These are phyloP conservation scores for Strix aluco DNA, from an alignment of 2,113 vertebrate genomes.

Conservation along the genomic window DNA sequence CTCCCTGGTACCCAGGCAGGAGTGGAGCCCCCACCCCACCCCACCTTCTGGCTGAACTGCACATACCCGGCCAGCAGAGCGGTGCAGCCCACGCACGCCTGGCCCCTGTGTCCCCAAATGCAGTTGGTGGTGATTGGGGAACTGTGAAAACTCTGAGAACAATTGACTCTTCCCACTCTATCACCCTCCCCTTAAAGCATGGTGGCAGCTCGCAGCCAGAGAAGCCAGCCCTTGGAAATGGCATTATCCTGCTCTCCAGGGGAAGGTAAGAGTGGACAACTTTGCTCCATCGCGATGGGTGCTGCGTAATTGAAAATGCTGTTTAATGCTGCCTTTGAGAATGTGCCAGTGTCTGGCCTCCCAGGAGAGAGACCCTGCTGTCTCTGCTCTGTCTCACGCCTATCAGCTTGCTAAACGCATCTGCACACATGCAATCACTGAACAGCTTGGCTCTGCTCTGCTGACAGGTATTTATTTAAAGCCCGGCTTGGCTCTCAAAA, in stretches of 20 bases:
- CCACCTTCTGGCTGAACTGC: rapidly evolving
- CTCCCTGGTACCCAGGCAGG: background rate
- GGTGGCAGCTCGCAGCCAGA: background rate
- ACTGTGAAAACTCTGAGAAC: background rate
- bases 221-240: background rate
- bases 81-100: background rate
- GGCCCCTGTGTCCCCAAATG: background rate
- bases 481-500: background rate
- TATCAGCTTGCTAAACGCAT: background rate
- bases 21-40: background rate
- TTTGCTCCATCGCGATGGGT: background rate
- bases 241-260: background rate
- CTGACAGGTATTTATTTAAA: background rate
- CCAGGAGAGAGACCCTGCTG: background rate
- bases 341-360: background rate
- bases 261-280: background rate
- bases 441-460: background rate
- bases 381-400: background rate
- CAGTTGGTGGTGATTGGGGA: background rate
- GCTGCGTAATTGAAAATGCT: background rate
- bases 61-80: background rate
- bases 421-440: background rate
- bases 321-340: conserved; percentile 23
- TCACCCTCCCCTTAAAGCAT: background rate
- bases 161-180: background rate